phyloP scores from a whole-genome alignment of 2,113 vertebrate genomes.

The Psittacus erithacus region DNA sequence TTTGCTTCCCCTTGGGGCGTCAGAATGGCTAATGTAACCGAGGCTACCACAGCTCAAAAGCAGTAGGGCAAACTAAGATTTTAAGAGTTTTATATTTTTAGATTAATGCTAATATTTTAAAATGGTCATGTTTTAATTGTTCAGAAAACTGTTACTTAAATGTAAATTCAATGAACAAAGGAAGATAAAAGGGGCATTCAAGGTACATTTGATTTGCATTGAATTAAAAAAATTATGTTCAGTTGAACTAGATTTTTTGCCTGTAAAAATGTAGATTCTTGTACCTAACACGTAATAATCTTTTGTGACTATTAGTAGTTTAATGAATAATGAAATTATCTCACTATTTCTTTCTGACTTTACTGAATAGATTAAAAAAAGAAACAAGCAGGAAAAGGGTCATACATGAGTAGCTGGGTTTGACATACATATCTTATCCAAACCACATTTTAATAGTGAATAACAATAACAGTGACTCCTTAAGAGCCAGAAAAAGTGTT shows the following conservation, averaged over 20 bases:
- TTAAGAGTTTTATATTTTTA: not conserved
- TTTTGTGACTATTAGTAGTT: not conserved
- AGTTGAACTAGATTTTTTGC: not conserved
- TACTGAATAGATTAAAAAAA: not conserved
- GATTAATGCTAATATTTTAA: not conserved
- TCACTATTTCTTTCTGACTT: not conserved
- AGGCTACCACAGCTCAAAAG: not conserved
- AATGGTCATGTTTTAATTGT: not conserved
- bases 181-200: not conserved
- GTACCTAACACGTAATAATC: not conserved
- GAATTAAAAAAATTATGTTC: not conserved
- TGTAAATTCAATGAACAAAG: not conserved
- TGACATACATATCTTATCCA: not conserved
- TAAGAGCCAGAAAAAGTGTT: not conserved
- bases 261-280: not conserved
- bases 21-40: not conserved
- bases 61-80: not conserved
- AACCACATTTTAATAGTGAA: not conserved
- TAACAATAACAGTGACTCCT: not conserved
- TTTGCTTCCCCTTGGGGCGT: fast-evolving
- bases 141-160: not conserved
- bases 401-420: not conserved
- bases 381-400: not conserved
- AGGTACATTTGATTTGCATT: not conserved
- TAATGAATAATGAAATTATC: not conserved